Evolutionary conservation across 2,888 invertebrate species (phyloP).

Genomic region (Temnothorax rugatulus): DNA sequence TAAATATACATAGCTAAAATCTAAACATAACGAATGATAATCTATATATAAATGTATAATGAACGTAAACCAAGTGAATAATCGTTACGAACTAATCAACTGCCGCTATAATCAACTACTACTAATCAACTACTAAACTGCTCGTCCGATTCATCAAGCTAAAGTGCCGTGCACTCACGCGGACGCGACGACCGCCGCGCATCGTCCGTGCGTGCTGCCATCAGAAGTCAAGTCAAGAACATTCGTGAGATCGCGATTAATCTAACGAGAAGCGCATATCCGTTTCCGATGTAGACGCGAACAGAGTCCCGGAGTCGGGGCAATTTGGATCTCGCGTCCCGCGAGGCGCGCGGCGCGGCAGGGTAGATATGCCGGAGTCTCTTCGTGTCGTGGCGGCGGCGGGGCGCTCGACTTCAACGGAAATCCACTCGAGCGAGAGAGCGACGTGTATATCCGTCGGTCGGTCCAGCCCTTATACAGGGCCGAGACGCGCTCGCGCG

Average conservation of each 20-base stretch:
- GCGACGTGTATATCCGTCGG: slow-evolving; percentile 44
- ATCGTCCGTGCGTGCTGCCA: slow-evolving; percentile 48
- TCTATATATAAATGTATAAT: neutral
- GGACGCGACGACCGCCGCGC: slow-evolving; percentile 33
- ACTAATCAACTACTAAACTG: slow-evolving; percentile 18
- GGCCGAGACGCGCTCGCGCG: slow-evolving; percentile 8
- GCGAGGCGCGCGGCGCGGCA: slow-evolving; percentile 11
- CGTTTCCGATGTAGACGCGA: slow-evolving; percentile 54
- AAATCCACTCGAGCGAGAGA: slow-evolving; percentile 51
- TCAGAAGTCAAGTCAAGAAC: slow-evolving; percentile 33
- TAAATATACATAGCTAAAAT: neutral
- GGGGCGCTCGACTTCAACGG: slow-evolving; percentile 43
- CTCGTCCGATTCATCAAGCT: slow-evolving; percentile 46
- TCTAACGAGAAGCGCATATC: slow-evolving; percentile 56
- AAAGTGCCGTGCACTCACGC: slow-evolving; percentile 39
- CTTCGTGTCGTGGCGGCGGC: slow-evolving; percentile 48
- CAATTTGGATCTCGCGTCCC: slow-evolving; percentile 41
- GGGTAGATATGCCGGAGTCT: slow-evolving; percentile 16
- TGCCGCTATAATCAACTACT: neutral
- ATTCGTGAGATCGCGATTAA: slow-evolving; percentile 52
- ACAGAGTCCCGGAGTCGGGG: slow-evolving; percentile 30
- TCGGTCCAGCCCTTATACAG: slow-evolving; percentile 65
- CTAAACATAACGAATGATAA: neutral
- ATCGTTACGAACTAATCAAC: slow-evolving; percentile 19
- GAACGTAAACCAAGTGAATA: neutral